Evolutionary conservation across 2,113 vertebrate genomes (phyloP).

Genomic region (Tachysurus fulvidraco): DNA sequence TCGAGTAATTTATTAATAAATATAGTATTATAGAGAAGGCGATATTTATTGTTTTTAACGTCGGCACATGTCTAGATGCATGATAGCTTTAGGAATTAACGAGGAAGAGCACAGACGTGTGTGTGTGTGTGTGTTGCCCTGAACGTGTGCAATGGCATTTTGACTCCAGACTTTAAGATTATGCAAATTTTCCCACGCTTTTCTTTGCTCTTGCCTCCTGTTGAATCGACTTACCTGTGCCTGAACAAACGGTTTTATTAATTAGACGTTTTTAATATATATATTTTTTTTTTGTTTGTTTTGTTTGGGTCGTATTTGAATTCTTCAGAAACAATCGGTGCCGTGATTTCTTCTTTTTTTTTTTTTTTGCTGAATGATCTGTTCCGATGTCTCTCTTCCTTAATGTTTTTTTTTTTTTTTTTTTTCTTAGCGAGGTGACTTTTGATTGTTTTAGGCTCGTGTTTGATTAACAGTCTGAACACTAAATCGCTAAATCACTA

Average conservation of each 20-base stretch:
- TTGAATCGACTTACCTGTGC: conserved; percentile 66
- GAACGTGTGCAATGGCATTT: conserved; percentile 37
- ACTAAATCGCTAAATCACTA: conserved; percentile 14
- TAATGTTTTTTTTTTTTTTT: conserved; percentile 16
- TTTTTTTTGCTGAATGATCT: neutral
- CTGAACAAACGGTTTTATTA: conserved; percentile 48
- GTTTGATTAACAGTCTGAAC: conserved; percentile 14
- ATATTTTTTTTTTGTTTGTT: conserved; percentile 48
- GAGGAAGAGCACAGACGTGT: neutral
- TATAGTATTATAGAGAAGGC: neutral
- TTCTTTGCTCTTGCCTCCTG: conserved; percentile 36
- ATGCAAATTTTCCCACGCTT: conserved; percentile 65
- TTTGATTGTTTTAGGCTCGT: neutral
- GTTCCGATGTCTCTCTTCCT: conserved; percentile 43
- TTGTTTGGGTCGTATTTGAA: conserved; percentile 8
- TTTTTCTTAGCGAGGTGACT: neutral
- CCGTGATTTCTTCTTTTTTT: conserved; percentile 15
- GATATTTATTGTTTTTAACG: neutral
- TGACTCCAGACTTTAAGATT: conserved; percentile 57
- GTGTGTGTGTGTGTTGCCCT: neutral
- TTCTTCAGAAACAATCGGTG: conserved; percentile 35
- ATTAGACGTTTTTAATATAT: neutral
- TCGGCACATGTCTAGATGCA: neutral
- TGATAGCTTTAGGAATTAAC: neutral
- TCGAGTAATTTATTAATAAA: conserved; percentile 1